Evolutionary conservation across 2,113 vertebrate species (phyloP), one percentile per base, ranked within the genome.

Genomic region (Lagopus leucura): DNA sequence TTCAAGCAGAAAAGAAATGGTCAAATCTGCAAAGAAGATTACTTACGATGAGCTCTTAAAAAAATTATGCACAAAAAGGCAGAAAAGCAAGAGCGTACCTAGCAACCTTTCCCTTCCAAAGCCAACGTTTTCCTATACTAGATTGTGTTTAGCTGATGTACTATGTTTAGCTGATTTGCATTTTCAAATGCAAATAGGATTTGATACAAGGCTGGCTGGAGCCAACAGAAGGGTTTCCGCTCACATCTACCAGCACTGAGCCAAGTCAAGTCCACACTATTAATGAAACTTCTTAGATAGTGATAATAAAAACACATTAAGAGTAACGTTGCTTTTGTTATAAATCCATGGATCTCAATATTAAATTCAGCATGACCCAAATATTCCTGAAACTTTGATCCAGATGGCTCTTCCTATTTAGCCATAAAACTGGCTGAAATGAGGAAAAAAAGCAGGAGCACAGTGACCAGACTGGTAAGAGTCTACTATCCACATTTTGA

Each of bases 201-300:
- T 82, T 84, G 86, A 75, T 89, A 72, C 42, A 42, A 89, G 93
- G 61, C 43, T 83, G 83, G 48, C 58, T 86, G 70, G 54, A 72
- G 47, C 72, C 65, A 65, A 40, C 50, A 50, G 40, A 93, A 94
- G 16, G 15, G 16, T 73, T 92, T 92, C 54, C 36, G 65, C 61
- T 75, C 57, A 34, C 60, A 58, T 91, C 90, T 61, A 92, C 52
- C 52, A 94, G 54, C 16, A 14, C 61, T 11, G n/a, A 94, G 66
- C 73, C 86, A 92, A 78, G 47, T 48, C 38, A 92, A 78, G 40
- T 43, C 66, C 86, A 65, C 69, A 42, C 10, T 61, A 11, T 45
- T 66, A 75, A 88, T 82, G 69, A 71, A 78, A 87, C 81, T 92
- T 89, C 80, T 75, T 89, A 61, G 83, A 78, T 32, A 50, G 58